Evolutionary conservation across 1,140 invertebrate species (phyloP), one percentile per base, ranked within the genome.

Genomic region (Rhysida immarginata): DNA sequence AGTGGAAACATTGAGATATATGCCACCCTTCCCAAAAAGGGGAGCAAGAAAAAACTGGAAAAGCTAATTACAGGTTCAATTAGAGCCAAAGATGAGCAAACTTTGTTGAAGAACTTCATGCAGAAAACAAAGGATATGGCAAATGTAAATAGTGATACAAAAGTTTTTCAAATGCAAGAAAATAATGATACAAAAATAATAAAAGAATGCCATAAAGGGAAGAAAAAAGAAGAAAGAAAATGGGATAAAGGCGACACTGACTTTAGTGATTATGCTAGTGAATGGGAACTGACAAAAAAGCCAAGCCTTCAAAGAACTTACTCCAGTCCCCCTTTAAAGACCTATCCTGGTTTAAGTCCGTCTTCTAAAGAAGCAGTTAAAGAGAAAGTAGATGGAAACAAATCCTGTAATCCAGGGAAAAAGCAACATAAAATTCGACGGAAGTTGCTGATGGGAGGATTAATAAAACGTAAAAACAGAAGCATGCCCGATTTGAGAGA

Each of bases 401-500:
- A 27, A 59, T 55, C n/a, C 46, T 52, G 13, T 57, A 61, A 26
- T 60, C 58, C 81, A 42, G 81, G 80, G 16, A 91, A 91, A 64
- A 93, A 92, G 61, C 88, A 92, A 66, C 88, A 92, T 65, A 90
- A 89, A 71, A 88, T 93, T 43, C 71, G 87, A 25, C 75, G 87
- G 65, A 92, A 91, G 69, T 64, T 92, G 0, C 64, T 93, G 1
- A 90, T 92, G 87, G 87, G 88, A 24, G 87, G 87, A 1, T 72
- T 92, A 52, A 90, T 92, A 27, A 78, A 82, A 59, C 74, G 87
- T 26, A 93, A 92, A 69, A 93, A 93, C 67, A 74, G 87, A 58
- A 90, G 86, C 56, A 87, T 93, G 84, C 89, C 89, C 0, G 89
- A 93, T 75, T 71, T 93, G 18, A 80, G 87, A 1, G 86, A 89